Conservation (phyloP, 1,140 invertebrate species). For the Luehdorfia chinensis region DNA sequence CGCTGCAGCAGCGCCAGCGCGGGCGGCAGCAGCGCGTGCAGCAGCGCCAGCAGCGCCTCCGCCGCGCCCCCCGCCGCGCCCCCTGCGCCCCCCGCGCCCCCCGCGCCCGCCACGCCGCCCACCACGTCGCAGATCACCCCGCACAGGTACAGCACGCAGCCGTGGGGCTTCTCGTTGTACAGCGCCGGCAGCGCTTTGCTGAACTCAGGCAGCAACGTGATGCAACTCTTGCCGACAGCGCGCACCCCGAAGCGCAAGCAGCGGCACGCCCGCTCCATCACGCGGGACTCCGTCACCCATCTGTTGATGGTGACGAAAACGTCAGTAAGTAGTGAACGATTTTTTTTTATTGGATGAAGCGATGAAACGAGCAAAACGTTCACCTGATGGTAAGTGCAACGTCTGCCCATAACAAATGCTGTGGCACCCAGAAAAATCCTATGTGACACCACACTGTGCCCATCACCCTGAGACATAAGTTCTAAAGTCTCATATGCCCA, state of each 20-base stretch:
- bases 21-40: slow-evolving; percentile 90
- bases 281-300: slow-evolving; percentile 88
- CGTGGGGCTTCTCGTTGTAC: slow-evolving; percentile 91
- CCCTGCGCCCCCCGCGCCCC: slow-evolving; percentile 96
- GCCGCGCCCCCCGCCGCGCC: slow-evolving; percentile 77
- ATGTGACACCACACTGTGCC: too few species aligned
- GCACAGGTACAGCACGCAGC: slow-evolving; percentile 96
- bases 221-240: slow-evolving; percentile 88
- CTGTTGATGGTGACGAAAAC: too few species aligned
- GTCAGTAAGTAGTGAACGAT: too few species aligned
- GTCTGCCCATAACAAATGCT: too few species aligned
- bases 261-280: slow-evolving; percentile 95
- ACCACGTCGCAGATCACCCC: slow-evolving; percentile 98
- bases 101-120: slow-evolving; percentile 79
- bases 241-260: slow-evolving; percentile 93
- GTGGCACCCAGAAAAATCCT: too few species aligned
- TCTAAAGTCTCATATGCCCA: too few species aligned
- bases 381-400: too few species aligned
- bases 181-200: slow-evolving; percentile 85
- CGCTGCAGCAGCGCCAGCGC: slow-evolving; percentile 90
- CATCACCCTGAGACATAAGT: too few species aligned
- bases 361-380: too few species aligned
- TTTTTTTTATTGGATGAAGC: too few species aligned
- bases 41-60: slow-evolving; percentile 89
- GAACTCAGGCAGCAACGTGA: slow-evolving; percentile 86